phyloP scores from a whole-genome alignment of 1,140 invertebrate genomes.

The Notospermus geniculatus region DNA sequence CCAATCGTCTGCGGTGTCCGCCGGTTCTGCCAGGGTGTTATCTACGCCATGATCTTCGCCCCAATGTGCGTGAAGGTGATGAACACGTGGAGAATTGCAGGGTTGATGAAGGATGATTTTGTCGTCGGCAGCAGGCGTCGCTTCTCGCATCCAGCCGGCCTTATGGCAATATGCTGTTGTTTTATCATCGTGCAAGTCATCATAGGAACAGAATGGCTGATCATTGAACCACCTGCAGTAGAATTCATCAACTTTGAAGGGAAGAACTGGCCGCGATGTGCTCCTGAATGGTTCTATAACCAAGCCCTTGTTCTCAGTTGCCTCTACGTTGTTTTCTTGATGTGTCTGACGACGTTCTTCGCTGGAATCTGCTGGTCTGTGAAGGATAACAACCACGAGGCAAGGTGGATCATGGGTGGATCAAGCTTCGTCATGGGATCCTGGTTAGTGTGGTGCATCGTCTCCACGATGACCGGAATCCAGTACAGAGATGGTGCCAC shows the following conservation, averaged over 20 bases:
- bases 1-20: not conserved
- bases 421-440: constrained; percentile 45
- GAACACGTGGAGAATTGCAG: constrained; percentile 52
- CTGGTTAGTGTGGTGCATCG: constrained; percentile 58
- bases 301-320: constrained; percentile 57
- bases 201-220: constrained; percentile 57
- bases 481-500: constrained; percentile 49
- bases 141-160: constrained; percentile 41
- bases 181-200: constrained; percentile 56
- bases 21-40: constrained; percentile 52
- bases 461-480: constrained; percentile 47
- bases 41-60: constrained; percentile 57
- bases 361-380: constrained; percentile 54
- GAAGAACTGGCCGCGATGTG: constrained; percentile 43
- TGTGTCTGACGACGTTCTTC: constrained; percentile 53
- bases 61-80: constrained; percentile 58
- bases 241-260: constrained; percentile 36
- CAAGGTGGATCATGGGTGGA: constrained; percentile 57
- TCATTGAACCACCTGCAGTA: constrained; percentile 44
- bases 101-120: constrained; percentile 32
- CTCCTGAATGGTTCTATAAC: constrained; percentile 51
- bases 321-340: constrained; percentile 58
- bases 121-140: constrained; percentile 34
- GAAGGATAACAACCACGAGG: constrained; percentile 54
- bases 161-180: constrained; percentile 52